Conservation (phyloP, 2,797 vertebrate genomes). For the Danio choprae region DNA sequence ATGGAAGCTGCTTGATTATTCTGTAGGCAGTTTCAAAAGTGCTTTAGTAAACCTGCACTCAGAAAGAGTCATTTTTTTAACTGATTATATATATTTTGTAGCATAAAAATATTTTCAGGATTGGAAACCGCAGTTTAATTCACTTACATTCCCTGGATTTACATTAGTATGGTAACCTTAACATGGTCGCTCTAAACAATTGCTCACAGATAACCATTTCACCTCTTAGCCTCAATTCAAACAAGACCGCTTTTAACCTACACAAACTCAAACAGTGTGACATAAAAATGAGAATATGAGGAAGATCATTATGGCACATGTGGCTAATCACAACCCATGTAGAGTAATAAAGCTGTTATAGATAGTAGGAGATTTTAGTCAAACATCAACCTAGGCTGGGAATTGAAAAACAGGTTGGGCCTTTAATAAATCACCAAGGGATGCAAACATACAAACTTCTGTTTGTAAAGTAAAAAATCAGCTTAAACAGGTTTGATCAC, state of each 20-base stretch:
- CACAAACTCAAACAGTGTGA: neutral
- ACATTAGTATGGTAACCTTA: neutral
- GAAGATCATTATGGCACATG: neutral
- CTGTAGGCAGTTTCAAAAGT: neutral
- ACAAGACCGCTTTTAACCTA: neutral
- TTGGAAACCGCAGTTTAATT: neutral
- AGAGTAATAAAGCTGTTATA: neutral
- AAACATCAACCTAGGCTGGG: conserved; percentile 14
- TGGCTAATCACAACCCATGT: neutral
- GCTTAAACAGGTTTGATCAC: conserved; percentile 15
- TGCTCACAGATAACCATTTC: neutral
- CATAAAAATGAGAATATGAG: neutral
- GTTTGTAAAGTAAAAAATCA: neutral
- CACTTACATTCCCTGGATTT: neutral
- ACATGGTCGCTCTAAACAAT: neutral
- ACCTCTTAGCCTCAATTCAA: neutral
- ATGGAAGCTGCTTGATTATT: neutral
- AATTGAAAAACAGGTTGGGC: neutral
- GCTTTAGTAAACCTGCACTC: neutral
- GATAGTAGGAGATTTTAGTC: conserved; percentile 7
- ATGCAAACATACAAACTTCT: neutral
- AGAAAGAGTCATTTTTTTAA: neutral
- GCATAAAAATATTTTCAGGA: neutral
- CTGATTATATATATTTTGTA: neutral
- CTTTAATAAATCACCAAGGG: conserved; percentile 18